Conservation (phyloP, 2,113 vertebrate genomes). For the Verasper variegatus region DNA sequence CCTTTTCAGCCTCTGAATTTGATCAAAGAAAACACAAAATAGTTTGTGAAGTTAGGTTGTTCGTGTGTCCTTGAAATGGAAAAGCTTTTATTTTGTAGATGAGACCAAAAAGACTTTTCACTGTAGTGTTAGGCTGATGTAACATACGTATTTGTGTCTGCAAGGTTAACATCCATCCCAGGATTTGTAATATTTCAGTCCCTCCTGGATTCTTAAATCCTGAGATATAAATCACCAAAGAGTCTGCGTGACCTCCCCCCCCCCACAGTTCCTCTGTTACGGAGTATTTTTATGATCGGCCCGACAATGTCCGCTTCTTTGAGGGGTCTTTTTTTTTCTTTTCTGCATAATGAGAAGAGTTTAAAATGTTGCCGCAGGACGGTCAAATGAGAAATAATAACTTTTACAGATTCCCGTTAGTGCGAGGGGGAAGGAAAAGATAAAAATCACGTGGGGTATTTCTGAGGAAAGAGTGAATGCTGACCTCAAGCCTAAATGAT, state of each 20-base stretch:
- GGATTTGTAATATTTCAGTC: conserved; percentile 22
- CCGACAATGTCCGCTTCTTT: conserved; percentile 4
- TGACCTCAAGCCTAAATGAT: conserved; percentile 48
- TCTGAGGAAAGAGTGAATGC: background rate
- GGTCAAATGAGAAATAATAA: conserved; percentile 40
- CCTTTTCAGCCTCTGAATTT: conserved; percentile 10
- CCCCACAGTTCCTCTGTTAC: conserved; percentile 5
- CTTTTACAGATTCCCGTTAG: conserved; percentile 16
- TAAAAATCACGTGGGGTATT: conserved; percentile 27
- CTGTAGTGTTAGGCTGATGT: background rate
- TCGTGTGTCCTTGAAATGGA: conserved; percentile 15
- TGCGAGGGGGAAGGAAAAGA: conserved; percentile 28
- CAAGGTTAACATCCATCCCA: background rate
- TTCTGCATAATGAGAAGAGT: conserved; percentile 21
- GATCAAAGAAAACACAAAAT: conserved; percentile 41
- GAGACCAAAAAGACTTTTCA: background rate
- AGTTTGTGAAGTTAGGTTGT: background rate
- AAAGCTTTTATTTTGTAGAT: conserved; percentile 31
- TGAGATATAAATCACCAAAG: background rate
- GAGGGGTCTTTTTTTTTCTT: background rate
- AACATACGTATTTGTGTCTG: background rate
- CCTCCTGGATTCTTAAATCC: background rate
- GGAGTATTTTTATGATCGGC: conserved; percentile 4
- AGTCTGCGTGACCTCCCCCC: conserved; percentile 20
- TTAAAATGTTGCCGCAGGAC: conserved; percentile 24